phyloP scores from a whole-genome alignment of 2,113 vertebrate species.

The Hyla sarda region DNA sequence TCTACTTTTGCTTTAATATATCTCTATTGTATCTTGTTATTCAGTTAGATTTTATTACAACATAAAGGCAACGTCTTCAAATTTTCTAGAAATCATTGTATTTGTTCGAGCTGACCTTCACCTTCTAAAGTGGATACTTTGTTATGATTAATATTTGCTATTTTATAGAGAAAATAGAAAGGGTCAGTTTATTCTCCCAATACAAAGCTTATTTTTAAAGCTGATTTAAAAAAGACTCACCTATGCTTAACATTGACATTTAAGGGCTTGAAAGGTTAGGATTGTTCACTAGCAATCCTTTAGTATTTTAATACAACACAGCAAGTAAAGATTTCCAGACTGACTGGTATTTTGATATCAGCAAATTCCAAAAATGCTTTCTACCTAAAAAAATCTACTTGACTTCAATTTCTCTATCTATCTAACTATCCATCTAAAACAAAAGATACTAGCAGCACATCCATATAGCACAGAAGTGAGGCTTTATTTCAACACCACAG shows the following conservation, averaged over 20 bases:
- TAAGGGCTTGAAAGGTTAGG: slow-evolving; percentile 74
- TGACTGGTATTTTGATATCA: not conserved
- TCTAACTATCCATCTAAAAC: no score
- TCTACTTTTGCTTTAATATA: not conserved
- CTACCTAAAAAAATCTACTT: not conserved
- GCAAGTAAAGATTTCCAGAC: slow-evolving; percentile 11
- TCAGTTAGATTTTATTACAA: not conserved
- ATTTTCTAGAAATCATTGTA: slow-evolving; percentile 1
- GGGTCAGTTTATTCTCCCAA: slow-evolving; percentile 66
- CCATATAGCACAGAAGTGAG: no score
- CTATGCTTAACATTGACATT: slow-evolving; percentile 72
- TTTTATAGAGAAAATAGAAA: slow-evolving; percentile 63
- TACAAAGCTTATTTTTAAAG: slow-evolving; percentile 76
- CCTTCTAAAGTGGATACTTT: slow-evolving; percentile 71
- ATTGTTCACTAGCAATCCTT: not conserved
- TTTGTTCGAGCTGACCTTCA: slow-evolving; percentile 18
- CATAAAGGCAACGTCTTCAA: not conserved
- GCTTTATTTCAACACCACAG: no score
- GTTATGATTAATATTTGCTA: slow-evolving; percentile 84
- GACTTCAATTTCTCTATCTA: no score
- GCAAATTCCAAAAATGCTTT: not conserved
- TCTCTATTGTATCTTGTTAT: not conserved
- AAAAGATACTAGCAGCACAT: no score
- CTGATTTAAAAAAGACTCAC: slow-evolving; percentile 75
- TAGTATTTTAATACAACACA: not conserved